Conservation (phyloP, 2,113 vertebrate species). For the Periophthalmus modestus region DNA sequence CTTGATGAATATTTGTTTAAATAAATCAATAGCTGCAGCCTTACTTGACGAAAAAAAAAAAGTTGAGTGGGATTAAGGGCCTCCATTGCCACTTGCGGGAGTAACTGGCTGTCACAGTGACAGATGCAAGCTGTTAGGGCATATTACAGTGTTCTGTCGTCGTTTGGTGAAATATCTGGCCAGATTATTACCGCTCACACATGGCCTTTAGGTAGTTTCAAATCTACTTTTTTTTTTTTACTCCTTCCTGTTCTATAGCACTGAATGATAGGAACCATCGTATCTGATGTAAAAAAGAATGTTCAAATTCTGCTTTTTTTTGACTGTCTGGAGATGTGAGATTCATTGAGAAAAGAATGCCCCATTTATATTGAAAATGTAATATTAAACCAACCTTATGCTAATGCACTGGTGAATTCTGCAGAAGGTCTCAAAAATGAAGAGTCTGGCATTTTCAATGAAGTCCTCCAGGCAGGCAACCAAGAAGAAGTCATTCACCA, state of each 20-base stretch:
- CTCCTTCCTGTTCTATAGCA: constrained; percentile 35
- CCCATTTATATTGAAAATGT: background rate
- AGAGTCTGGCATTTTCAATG: constrained; percentile 96
- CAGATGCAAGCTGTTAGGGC: too few relatives aligned
- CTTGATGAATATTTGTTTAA: too few relatives aligned
- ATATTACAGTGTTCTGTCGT: too few relatives aligned
- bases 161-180: too few relatives aligned
- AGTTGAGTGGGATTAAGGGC: too few relatives aligned
- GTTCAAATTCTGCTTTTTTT: background rate
- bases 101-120: too few relatives aligned
- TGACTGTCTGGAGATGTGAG: background rate
- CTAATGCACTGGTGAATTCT: constrained; percentile 98
- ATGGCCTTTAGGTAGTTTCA: constrained; percentile 7
- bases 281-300: background rate
- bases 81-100: too few relatives aligned
- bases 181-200: too few relatives aligned
- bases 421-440: constrained; percentile 99
- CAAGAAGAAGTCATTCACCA: constrained; percentile 96
- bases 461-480: constrained; percentile 97
- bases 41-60: too few relatives aligned
- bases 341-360: background rate
- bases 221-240: constrained; percentile 22
- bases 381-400: constrained; percentile 82
- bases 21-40: too few relatives aligned
- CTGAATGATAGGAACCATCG: constrained; percentile 13